Evolutionary conservation across 2,888 invertebrate genomes (phyloP).

Genomic region (Conomelus anceps): DNA sequence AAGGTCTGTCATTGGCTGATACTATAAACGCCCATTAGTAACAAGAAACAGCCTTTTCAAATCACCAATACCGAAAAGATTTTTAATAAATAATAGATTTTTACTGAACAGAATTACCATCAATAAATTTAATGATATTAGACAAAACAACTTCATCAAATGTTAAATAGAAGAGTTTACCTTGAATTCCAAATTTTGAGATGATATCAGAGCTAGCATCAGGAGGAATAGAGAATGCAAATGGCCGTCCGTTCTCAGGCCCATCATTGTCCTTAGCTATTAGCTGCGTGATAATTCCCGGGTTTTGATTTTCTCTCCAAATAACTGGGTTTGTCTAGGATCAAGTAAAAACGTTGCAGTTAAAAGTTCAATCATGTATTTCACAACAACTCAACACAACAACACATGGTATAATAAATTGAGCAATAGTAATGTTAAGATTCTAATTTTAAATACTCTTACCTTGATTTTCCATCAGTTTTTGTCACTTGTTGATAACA

Average conservation of each 20-base stretch:
- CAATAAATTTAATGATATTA: no score
- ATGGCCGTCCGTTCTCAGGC: slow-evolving; percentile 78
- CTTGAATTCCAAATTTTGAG: slow-evolving; percentile 62
- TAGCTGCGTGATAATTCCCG: slow-evolving; percentile 57
- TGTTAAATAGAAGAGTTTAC: slow-evolving; percentile 41
- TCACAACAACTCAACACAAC: background rate
- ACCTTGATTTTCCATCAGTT: no score
- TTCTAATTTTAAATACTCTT: no score
- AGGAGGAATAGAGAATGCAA: slow-evolving; percentile 61
- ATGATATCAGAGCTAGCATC: slow-evolving; percentile 61
- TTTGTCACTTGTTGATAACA: no score
- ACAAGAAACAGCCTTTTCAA: no score
- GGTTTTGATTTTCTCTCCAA: slow-evolving; percentile 72
- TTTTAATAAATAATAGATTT: no score
- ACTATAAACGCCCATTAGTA: no score
- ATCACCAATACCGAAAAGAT: no score
- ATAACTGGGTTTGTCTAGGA: slow-evolving; percentile 65
- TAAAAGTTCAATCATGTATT: background rate
- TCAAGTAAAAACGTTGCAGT: slow-evolving; percentile 17
- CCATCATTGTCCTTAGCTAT: slow-evolving; percentile 76
- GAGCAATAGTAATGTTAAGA: no score
- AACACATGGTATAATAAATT: no score
- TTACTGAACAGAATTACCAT: no score
- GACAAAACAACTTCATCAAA: background rate
- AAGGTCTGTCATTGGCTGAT: no score